Evolutionary conservation across 2,888 invertebrate species (phyloP), one percentile per base, ranked within the genome.

Genomic region (Polydesmus complanatus): DNA sequence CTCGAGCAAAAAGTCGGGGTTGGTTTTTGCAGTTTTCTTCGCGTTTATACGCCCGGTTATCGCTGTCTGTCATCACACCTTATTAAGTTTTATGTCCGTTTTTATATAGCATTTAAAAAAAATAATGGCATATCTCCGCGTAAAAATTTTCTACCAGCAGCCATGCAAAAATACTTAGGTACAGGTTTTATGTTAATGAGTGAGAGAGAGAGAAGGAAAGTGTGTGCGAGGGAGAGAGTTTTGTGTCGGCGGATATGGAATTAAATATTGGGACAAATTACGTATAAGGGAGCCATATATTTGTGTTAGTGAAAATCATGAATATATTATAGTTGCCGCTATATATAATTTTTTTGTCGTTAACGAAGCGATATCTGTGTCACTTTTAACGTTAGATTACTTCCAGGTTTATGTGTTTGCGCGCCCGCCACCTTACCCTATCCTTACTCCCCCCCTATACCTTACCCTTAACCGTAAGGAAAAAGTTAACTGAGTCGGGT

Each of bases 51-150:
- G 50, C 26, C 51, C 58, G 58, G 58, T 58, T 58, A 58, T 58
- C 58, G 58, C 58, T 50, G 58, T 58, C 58, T 58, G 58, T 58
- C 58, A 58, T 51, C 51, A 21, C 51, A 21, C 22, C 22, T 22
- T 51, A n/a, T 51, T 51, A n/a, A n/a, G n/a, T 22, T 51, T 22
- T 51, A n/a, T 51, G 21, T 51, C 51, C 37, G 37, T 37, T 37
- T 37, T 37, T 37, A 37, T 37, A 37, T 37, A 37, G 37, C 37
- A 37, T 5, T 37, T 37, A 37, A 37, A 37, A 37, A 37, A 37
- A 37, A 14, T 37, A 37, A 37, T 37, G 37, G 14, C 14, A 14
- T 37, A 5, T 37, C 14, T 8, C 5, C 37, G 37, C 14, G 14
- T 37, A 37, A 37, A 37, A 37, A 8, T 37, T 37, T 37, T 37